A percentile compares a stretch with the other conserved stretches of the same genome.
Evolutionary conservation across 2,797 vertebrate species (phyloP).

Genomic region (Euthynnus affinis): DNA sequence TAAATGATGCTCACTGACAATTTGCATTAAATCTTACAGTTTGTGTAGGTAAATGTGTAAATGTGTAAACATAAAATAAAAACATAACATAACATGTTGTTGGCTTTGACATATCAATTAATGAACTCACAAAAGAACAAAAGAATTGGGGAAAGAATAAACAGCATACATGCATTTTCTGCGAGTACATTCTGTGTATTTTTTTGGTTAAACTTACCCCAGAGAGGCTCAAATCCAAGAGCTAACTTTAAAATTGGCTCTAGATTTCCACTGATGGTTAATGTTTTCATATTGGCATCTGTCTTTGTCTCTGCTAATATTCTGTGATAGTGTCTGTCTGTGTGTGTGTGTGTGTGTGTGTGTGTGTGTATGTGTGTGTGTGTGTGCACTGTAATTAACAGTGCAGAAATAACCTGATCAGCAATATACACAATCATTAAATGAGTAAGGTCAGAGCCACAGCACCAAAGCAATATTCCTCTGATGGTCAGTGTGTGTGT

Average conservation of each 20-base stretch:
- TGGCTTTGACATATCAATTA: slow-evolving; percentile 63
- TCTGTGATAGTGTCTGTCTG: slow-evolving; percentile 36
- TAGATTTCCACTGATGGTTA: slow-evolving; percentile 72
- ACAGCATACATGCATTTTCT: slow-evolving; percentile 68
- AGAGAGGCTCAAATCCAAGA: slow-evolving; percentile 77
- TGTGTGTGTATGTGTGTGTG: slow-evolving; percentile 39
- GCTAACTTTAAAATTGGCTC: slow-evolving; percentile 81
- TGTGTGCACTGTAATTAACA: slow-evolving; percentile 55
- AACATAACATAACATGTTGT: slow-evolving; percentile 53
- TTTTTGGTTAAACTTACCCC: slow-evolving; percentile 80
- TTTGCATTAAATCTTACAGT: slow-evolving; percentile 32
- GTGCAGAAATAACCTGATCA: slow-evolving; percentile 39
- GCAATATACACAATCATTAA: slow-evolving; percentile 8
- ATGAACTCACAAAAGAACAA: slow-evolving; percentile 70
- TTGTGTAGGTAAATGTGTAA: not conserved
- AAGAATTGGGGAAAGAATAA: slow-evolving; percentile 66
- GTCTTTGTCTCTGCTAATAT: slow-evolving; percentile 72
- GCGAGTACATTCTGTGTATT: slow-evolving; percentile 77
- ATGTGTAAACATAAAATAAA: slow-evolving; percentile 46
- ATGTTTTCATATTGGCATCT: slow-evolving; percentile 78
- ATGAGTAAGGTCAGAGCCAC: slow-evolving; percentile 26
- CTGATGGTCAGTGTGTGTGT: not conserved
- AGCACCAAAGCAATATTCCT: slow-evolving; percentile 1
- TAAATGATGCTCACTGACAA: too few relatives aligned
- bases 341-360: slow-evolving; percentile 38